Evolutionary conservation across 37 sponge, comb jelly and placozoan genomes (phyloP), one percentile per base, ranked within the genome.

Genomic region (Ephydatia muelleri): DNA sequence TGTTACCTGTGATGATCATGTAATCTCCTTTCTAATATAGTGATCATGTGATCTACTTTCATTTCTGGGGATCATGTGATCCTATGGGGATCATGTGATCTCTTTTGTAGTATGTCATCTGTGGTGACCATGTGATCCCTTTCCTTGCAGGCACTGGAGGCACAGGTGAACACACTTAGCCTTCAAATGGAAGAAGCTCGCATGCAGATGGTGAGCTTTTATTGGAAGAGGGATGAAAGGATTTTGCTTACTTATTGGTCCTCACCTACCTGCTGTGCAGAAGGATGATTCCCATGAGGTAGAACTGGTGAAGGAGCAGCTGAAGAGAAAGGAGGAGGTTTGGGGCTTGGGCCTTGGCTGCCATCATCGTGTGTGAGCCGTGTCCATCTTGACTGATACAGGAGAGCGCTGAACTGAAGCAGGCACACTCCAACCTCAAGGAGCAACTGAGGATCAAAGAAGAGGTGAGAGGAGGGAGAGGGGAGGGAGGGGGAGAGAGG

Each of bases 271-370:
- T 14, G 14, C 16, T 70, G 19, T 57, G 57, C 16, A 57, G 57
- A 57, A 57, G 16, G 57, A 57, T 57, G 57, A 57, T 21, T 19
- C 57, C 57, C 26, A 33, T 19, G 34, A 75, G 76, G 5, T 35
- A 12, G 36, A 26, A 5, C n/a, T 84, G 26, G 71, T 91, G 32
- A 80, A 74, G 67, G 80, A 83, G 5, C 70, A 83, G 36, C 65
- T 91, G 47, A 67, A 67, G 25, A 48, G 33, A 40, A 87, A 87
- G 35, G 88, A 91, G 37, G 36, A 57, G 23, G 92, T 91, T 29
- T 70, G 84, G 0, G 1, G 36, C 25, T 12, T 75, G 76, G 34
- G 57, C 19, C 57, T 21, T 43, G 6, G 43, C 43, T 43, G 43
- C 6, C 43, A 43, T 43, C 57, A 14, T 16, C 16, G 57, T 57